A percentile compares a stretch with the other conserved stretches of the same genome.
Evolutionary conservation across 2,113 vertebrate genomes (phyloP).

Genomic region (Galbula dea): DNA sequence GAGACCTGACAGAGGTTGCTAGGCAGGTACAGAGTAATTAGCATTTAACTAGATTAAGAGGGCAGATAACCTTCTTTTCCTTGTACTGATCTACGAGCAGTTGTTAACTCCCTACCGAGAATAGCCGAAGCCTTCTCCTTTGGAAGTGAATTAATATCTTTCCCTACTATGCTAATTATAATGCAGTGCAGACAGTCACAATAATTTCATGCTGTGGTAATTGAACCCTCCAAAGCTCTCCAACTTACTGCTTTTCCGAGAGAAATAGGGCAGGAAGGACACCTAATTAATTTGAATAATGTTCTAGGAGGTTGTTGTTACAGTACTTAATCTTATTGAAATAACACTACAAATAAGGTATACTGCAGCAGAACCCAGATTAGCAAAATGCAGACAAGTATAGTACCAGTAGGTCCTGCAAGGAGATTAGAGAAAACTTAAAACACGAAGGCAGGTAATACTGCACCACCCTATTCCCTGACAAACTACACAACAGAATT

Average conservation of each 20-base stretch:
- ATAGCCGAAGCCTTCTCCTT: not conserved
- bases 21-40: not conserved
- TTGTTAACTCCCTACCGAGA: conserved; percentile 23
- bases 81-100: conserved; percentile 1
- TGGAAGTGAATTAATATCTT: not conserved
- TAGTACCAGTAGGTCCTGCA: not conserved
- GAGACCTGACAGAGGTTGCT: not conserved
- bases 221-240: conserved; percentile 30
- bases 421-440: not conserved
- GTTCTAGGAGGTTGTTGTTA: conserved; percentile 8
- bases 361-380: not conserved
- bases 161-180: not conserved
- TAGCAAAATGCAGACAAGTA: not conserved
- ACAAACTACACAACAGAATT: not conserved
- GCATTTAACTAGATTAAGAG: conserved; percentile 32
- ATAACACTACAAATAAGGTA: conserved; percentile 24
- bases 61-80: conserved; percentile 41
- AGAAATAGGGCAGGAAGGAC: conserved; percentile 47
- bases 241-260: conserved; percentile 15
- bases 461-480: not conserved
- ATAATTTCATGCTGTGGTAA: conserved; percentile 50
- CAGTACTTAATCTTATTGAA: conserved; percentile 45
- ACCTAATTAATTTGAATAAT: conserved; percentile 59
- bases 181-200: not conserved
- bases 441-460: not conserved